Evolutionary conservation across 2,113 vertebrate genomes (phyloP).

Genomic region (Ciconia stormi): DNA sequence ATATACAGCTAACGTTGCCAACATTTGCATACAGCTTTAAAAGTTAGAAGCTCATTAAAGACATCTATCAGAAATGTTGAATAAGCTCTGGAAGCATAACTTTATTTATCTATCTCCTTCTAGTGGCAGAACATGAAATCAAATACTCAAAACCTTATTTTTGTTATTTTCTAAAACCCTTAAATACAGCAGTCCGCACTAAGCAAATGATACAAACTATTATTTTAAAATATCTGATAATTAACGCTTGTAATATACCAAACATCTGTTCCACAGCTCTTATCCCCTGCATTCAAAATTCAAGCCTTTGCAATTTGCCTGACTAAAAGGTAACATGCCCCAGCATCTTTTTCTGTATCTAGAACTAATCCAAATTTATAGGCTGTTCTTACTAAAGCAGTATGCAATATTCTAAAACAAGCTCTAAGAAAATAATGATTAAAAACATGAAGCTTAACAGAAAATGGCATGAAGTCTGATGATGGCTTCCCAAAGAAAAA

Average conservation of each 20-base stretch:
- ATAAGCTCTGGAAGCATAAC: not conserved
- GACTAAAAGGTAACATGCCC: not conserved
- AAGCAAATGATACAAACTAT: not conserved
- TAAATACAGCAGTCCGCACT: not conserved
- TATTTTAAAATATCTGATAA: not conserved
- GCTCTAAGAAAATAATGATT: not conserved
- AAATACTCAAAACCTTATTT: not conserved
- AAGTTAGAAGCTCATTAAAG: not conserved
- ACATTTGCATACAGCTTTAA: not conserved
- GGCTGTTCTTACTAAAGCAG: not conserved
- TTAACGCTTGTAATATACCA: not conserved
- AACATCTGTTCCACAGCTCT: not conserved
- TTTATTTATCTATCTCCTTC: slow-evolving; percentile 43
- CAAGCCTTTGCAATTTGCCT: not conserved
- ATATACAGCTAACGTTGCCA: not conserved
- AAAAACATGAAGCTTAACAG: not conserved
- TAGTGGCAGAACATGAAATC: slow-evolving; percentile 22
- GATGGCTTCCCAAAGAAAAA: not conserved
- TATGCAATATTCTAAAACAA: not conserved
- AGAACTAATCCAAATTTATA: not conserved
- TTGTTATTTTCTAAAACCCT: not conserved
- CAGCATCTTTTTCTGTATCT: not conserved
- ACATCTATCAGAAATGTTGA: not conserved
- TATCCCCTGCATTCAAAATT: not conserved
- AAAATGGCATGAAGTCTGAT: not conserved